Conservation (phyloP, 2,888 invertebrate genomes). For the Caenorhabditis drosophilae region DNA sequence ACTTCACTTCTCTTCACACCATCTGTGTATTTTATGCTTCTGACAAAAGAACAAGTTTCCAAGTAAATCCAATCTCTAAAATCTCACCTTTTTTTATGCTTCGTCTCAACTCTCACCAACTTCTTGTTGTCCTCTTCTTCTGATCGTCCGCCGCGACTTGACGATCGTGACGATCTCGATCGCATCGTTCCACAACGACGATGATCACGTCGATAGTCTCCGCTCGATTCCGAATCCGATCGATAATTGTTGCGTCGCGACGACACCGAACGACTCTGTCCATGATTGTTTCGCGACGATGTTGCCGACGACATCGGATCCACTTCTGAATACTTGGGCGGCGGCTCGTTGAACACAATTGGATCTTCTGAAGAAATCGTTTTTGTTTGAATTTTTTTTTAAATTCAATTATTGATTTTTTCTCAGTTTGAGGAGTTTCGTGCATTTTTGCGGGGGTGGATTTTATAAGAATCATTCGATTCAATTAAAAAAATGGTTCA, state of each 20-base stretch:
- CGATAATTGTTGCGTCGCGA: not conserved
- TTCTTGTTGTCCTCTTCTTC: not conserved
- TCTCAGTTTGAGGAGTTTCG: no score
- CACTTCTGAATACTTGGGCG: slow-evolving; percentile 6
- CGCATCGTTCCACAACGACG: no score
- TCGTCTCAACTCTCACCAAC: not conserved
- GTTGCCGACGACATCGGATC: slow-evolving; percentile 1
- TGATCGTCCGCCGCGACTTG: not conserved
- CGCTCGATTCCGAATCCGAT: not conserved
- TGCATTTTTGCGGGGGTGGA: no score
- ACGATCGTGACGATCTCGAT: not conserved
- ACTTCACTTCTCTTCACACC: not conserved
- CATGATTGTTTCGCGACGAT: not conserved
- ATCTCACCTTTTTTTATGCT: slow-evolving; percentile 2
- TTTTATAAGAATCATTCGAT: not conserved
- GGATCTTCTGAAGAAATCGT: not conserved
- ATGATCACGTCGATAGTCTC: not conserved
- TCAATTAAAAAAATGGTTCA: not conserved
- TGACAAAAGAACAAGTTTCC: not conserved
- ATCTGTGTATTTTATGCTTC: slow-evolving; percentile 1
- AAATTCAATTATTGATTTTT: no score
- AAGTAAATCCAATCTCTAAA: not conserved
- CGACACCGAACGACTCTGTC: not conserved
- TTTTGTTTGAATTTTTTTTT: no score
- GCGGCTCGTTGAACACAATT: not conserved